phyloP scores from a whole-genome alignment of 2,113 vertebrate genomes.

The human region GRCh38 chr9:130641001-130641500 shows the following conservation, averaged over 20 bases:
- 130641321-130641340: not conserved
- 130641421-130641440: not conserved
- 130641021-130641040: not conserved
- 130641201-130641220: accelerated
- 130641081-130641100: accelerated
- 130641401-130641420: accelerated
- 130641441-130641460: too few species aligned
- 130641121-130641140: accelerated
- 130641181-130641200: accelerated
- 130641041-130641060: not conserved
- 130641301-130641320: accelerated
- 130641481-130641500: not conserved
- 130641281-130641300: not conserved
- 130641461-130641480: too few species aligned
- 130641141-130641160: not conserved
- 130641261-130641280: not conserved
- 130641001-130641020: not conserved
- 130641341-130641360: too few species aligned
- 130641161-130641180: not conserved
- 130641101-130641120: accelerated
- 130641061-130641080: not conserved
- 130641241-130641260: not conserved
- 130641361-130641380: accelerated
- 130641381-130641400: not conserved
- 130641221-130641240: not conserved